A percentile compares a stretch with the other conserved stretches of the same genome.
Conservation (phyloP, 2,797 vertebrate genomes). For the Vipera latastei region DNA sequence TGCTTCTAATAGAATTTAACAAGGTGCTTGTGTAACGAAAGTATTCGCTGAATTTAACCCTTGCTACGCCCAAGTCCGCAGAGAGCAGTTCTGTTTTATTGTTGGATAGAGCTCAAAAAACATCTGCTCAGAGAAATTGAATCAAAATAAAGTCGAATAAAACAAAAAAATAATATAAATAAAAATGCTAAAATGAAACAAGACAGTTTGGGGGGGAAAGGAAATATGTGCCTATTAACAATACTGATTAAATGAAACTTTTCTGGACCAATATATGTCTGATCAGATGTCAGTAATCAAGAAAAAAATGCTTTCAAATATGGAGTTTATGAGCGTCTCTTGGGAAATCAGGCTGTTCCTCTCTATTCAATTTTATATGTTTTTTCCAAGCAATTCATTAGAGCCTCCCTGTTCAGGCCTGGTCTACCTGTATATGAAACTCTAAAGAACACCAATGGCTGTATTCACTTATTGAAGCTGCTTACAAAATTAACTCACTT, state of each 20-base stretch:
- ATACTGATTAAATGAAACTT: neutral
- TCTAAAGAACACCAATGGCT: no score
- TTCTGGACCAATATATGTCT: neutral
- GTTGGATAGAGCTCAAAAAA: neutral
- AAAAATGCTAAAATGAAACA: neutral
- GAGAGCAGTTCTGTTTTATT: neutral
- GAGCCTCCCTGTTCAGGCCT: no score
- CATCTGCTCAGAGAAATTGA: neutral
- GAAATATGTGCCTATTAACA: neutral
- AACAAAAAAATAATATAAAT: neutral
- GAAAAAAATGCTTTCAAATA: neutral
- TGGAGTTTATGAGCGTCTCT: neutral
- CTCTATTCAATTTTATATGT: neutral
- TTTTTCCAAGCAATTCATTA: neutral
- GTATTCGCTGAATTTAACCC: neutral
- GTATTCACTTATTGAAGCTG: no score
- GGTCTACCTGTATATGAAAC: no score
- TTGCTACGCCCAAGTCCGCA: neutral
- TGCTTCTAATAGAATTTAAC: slow-evolving; percentile 22
- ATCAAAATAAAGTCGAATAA: neutral
- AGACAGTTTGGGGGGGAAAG: neutral
- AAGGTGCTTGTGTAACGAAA: slow-evolving; percentile 48
- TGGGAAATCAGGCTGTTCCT: neutral
- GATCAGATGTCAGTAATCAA: neutral
- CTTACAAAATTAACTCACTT: no score